These are phyloP conservation scores for Pararge aegeria DNA, from an alignment of 1,140 invertebrate genomes.

Conservation along the genomic window DNA sequence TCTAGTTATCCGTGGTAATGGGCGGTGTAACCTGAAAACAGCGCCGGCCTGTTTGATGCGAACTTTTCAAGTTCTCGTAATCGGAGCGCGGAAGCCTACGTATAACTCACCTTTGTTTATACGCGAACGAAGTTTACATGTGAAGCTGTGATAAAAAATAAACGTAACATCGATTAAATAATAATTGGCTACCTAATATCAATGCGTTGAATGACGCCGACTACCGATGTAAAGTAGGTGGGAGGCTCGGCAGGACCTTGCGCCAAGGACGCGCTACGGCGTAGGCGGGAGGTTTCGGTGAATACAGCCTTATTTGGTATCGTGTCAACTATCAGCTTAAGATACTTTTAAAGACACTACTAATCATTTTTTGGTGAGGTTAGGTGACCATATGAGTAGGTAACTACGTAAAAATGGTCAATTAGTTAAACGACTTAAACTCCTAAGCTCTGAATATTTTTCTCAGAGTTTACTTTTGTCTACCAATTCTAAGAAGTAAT, in stretches of 20 bases:
- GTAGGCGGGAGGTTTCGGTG: conserved; percentile 49
- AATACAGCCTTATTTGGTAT: conserved; percentile 58
- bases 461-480: too few relatives aligned
- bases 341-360: conserved; percentile 16
- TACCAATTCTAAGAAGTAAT: too few relatives aligned
- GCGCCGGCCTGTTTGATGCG: background rate
- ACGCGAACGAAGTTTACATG: too few relatives aligned
- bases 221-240: conserved; percentile 40
- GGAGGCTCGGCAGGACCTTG: conserved; percentile 67
- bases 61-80: background rate
- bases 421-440: too few relatives aligned
- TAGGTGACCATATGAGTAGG: too few relatives aligned
- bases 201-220: background rate
- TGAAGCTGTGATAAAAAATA: too few relatives aligned
- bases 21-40: conserved; percentile 32
- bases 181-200: background rate
- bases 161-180: background rate
- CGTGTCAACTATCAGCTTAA: conserved; percentile 21
- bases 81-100: too few relatives aligned
- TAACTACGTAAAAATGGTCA: too few relatives aligned
- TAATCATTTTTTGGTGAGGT: background rate
- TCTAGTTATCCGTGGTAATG: conserved; percentile 62
- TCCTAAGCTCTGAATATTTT: too few relatives aligned
- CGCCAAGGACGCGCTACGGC: conserved; percentile 57
- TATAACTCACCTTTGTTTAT: too few relatives aligned